Base-by-base conservation (phyloP, 1,140 invertebrate species). In the Pararge aegeria region DNA sequence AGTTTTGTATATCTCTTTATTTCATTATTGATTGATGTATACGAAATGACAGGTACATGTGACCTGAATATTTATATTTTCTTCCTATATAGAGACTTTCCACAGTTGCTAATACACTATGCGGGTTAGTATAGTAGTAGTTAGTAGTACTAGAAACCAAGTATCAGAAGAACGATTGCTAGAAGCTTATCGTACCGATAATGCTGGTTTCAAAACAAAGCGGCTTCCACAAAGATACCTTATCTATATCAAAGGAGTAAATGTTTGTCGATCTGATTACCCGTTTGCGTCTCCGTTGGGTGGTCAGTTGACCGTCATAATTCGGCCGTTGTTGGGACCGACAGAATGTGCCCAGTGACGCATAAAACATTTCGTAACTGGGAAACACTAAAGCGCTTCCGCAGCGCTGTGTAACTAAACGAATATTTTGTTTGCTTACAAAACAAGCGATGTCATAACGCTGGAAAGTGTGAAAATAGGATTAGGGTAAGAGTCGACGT, bases 221-320 rank as follows among this genome's bases (percentile, higher is more conserved):
- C 64, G 40, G 56, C 57, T 66, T 73, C 50, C 49, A 77, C 76
- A 79, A 80, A 77, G 78, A 70, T 67, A 56, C 42, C 61, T 73
- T 73, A 78, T 74, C 74, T 78, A 63, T 69, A 68, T 70, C 74
- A 78, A 80, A 81, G 74, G 76, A 75, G 67, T 59, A 64, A 72
- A 77, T 88, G 75, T 88, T 88, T 88, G 78, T 82, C 53, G 70
- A 84, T 83, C 83, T 80, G 83, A 88, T 88, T 86, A 82, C 64
- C 52, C 61, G 66, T 64, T 71, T 67, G 60, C 61, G 67, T 67
- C 63, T 75, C 70, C 69, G 68, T 30, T 64, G 66, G 71, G 78
- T 80, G 80, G 73, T 73, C 85, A 88, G 80, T 86, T 88, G 85
- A 82, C 85, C 83, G 85, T 78, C 63, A 85, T 88, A 88, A 88